Percentiles rank a stretch among this genome's conserved stretches.
Conservation (phyloP, 2,113 vertebrate species). For the Emydocephalus ijimae region DNA sequence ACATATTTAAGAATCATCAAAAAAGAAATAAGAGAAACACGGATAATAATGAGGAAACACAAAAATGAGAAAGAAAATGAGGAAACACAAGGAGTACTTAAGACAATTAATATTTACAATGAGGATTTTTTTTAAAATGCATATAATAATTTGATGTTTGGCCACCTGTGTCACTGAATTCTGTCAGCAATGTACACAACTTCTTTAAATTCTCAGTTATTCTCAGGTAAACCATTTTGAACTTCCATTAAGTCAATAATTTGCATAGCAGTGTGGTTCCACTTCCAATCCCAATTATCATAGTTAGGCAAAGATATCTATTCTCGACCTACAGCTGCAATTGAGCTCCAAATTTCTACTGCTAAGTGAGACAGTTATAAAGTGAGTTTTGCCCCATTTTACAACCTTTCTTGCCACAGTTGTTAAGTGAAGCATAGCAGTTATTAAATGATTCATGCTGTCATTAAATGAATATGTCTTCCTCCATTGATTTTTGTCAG, state of each 20-base stretch:
- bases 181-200: background rate
- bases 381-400: background rate
- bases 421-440: background rate
- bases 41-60: background rate
- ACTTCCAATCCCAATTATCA: background rate
- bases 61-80: constrained; percentile 9
- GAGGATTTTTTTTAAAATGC: background rate
- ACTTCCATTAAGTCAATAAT: background rate
- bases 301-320: background rate
- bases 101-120: background rate
- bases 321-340: background rate
- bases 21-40: background rate
- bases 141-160: background rate
- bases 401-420: background rate
- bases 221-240: background rate
- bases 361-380: background rate
- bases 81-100: background rate
- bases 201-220: background rate
- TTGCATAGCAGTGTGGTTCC: background rate
- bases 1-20: constrained; percentile 19
- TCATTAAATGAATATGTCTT: background rate
- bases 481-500: background rate
- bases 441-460: background rate
- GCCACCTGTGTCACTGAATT: background rate
- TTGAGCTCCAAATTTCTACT: background rate